These are phyloP conservation scores for Pristionchus mayeri DNA, from an alignment of 2,888 invertebrate genomes.

Conservation along the genomic window DNA sequence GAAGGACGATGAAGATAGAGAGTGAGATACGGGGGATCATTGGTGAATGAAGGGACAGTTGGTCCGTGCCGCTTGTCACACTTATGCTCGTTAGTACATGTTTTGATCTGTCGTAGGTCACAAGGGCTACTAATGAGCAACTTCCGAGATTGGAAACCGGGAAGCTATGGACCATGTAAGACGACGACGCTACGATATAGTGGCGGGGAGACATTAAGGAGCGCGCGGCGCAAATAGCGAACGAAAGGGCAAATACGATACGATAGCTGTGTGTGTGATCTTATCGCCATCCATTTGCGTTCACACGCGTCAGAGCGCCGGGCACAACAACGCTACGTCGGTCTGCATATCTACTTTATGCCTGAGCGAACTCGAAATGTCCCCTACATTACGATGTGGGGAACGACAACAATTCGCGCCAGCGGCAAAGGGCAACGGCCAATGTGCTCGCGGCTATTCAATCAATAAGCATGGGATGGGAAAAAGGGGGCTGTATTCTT, in stretches of 20 bases:
- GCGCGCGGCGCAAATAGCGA: too few relatives aligned
- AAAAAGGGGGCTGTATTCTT: too few relatives aligned
- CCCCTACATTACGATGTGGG: too few relatives aligned
- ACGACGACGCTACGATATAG: not conserved
- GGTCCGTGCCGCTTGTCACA: not conserved
- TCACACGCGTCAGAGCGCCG: not conserved
- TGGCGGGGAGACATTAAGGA: too few relatives aligned
- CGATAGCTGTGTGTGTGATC: too few relatives aligned
- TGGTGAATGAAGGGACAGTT: not conserved
- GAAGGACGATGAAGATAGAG: not conserved
- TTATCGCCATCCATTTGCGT: not conserved
- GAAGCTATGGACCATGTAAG: not conserved
- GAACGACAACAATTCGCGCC: too few relatives aligned
- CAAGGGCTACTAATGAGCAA: too few relatives aligned
- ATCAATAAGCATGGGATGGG: not conserved
- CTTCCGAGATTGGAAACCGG: not conserved
- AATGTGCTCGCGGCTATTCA: too few relatives aligned
- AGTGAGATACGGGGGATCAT: not conserved
- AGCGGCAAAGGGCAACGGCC: too few relatives aligned
- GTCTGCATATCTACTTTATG: conserved; percentile 23
- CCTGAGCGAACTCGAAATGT: not conserved
- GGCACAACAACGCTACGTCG: not conserved
- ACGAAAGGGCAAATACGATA: not conserved
- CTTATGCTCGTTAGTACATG: not conserved
- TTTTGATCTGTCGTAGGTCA: too few relatives aligned